A percentile compares a stretch with the other conserved stretches of the same genome.
Evolutionary conservation across 2,888 invertebrate genomes (phyloP).

Genomic region (Lissonota sp.): DNA sequence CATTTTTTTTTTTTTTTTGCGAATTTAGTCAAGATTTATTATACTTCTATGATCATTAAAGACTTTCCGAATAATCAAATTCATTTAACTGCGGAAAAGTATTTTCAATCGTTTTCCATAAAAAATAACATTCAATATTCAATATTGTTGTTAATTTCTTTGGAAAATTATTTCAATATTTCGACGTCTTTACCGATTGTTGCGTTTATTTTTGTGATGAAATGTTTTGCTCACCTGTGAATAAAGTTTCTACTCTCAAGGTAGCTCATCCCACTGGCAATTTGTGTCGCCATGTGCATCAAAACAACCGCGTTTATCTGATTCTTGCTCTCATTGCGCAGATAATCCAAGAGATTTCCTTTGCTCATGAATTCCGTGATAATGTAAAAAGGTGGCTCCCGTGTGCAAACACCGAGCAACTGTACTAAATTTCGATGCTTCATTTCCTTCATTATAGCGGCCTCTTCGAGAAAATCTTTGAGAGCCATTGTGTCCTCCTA

Average conservation of each 20-base stretch:
- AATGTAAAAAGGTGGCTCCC: constrained; percentile 99
- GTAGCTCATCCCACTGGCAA: constrained; percentile 99
- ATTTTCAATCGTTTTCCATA: too few relatives aligned
- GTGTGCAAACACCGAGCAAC: constrained; percentile 98
- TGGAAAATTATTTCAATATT: too few relatives aligned
- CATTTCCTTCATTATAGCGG: constrained; percentile 99
- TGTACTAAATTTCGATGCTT: constrained; percentile 99
- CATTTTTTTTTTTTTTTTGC: too few relatives aligned
- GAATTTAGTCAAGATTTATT: too few relatives aligned
- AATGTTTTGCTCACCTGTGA: constrained; percentile 87
- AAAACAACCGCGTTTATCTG: constrained; percentile 97
- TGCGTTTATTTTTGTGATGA: not conserved
- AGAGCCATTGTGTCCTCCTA: constrained; percentile 99
- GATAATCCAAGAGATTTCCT: constrained; percentile 98
- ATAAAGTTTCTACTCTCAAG: constrained; percentile 98
- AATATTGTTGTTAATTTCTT: too few relatives aligned
- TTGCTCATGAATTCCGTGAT: constrained; percentile 99
- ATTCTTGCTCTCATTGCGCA: constrained; percentile 93
- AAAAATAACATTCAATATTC: too few relatives aligned
- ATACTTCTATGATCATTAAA: too few relatives aligned
- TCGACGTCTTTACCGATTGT: too few relatives aligned
- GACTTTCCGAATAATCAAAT: too few relatives aligned
- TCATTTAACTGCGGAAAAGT: too few relatives aligned
- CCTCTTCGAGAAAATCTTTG: constrained; percentile 99
- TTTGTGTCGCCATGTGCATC: constrained; percentile 99